phyloP scores from a whole-genome alignment of 1,140 invertebrate genomes.

The Scaptomyza hsui region DNA sequence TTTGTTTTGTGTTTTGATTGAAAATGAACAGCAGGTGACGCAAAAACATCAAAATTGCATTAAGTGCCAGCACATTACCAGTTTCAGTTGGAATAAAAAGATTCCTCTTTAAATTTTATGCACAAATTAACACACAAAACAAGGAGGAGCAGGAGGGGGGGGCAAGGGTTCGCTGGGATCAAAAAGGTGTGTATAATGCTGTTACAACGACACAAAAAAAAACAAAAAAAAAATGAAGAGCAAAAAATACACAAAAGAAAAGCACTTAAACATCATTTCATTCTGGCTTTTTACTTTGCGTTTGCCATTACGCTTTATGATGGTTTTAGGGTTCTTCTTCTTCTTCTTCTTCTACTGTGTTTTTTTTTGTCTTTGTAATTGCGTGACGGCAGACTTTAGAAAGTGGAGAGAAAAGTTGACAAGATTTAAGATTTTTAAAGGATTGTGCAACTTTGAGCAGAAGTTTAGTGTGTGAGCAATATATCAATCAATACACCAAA shows the following conservation, averaged over 20 bases:
- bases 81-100: not conserved
- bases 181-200: slow-evolving; percentile 7
- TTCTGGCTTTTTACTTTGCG: slow-evolving; percentile 17
- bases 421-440: not conserved
- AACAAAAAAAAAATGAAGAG: slow-evolving; percentile 19
- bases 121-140: slow-evolving; percentile 37
- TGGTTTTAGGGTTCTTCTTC: not conserved
- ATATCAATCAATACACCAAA: not conserved
- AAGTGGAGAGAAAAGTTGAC: not conserved
- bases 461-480: not conserved
- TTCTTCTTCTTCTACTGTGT: not conserved
- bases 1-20: slow-evolving; percentile 27
- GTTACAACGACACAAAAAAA: slow-evolving; percentile 26
- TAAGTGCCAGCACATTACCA: slow-evolving; percentile 55
- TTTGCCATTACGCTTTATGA: slow-evolving; percentile 9
- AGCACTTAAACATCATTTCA: slow-evolving; percentile 33
- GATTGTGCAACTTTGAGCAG: too few relatives aligned
- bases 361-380: not conserved
- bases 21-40: slow-evolving; percentile 63
- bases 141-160: not conserved
- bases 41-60: slow-evolving; percentile 78
- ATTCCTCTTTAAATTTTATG: slow-evolving; percentile 60
- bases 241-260: slow-evolving; percentile 30
- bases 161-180: not conserved
- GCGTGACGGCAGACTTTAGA: not conserved